Base-by-base conservation (phyloP, 37 sponge, comb jelly and placozoan genomes). In the Ianthella basta region DNA sequence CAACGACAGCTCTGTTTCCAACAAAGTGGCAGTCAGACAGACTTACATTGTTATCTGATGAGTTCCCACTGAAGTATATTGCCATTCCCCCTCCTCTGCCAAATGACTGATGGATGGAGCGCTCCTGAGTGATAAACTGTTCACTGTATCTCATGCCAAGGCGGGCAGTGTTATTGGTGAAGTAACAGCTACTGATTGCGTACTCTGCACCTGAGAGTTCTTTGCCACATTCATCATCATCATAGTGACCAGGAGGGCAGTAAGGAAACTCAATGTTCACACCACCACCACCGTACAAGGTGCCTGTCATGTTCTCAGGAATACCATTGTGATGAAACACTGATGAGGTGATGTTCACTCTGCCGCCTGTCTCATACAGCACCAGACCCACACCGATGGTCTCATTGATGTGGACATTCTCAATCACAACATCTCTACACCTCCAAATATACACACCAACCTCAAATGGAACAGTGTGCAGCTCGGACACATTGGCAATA, bases 71-170 rank as follows among this genome's bases (percentile, higher is more conserved):
- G 19, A 82, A 36, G 33, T 37, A 82, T 12, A 59, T 36, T 20
- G 82, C 55, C 61, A 82, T 59, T 35, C 82, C 82, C 13, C 82
- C 82, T 37, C 82, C 82, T 18, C 82, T 57, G 13, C 82, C 82
- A 82, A 82, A 82, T 60, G 82, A 13, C 30, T 27, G 34, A 23
- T 82, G 82, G 32, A 36, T 30, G 34, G 32, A 21, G 8, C 82
- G n/a, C 4, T 61, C 32, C 6, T 25, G 34, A 33, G 20, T 35
- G 13, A 55, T 55, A 19, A 54, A 55, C 50, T 55, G 80, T 27
- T 24, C 20, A 4, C 1, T 23, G 15, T 33, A 13, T 13, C n/a
- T n/a, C 21, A 18, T 29, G 24, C n/a, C 60, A 27, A 32, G n/a
- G 32, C 34, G 38, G 64, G 65, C 82, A 32, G 8, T 61, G 40